These are phyloP conservation scores for Blennius ocellaris DNA, from an alignment of 2,113 vertebrate genomes.

Conservation along the genomic window DNA sequence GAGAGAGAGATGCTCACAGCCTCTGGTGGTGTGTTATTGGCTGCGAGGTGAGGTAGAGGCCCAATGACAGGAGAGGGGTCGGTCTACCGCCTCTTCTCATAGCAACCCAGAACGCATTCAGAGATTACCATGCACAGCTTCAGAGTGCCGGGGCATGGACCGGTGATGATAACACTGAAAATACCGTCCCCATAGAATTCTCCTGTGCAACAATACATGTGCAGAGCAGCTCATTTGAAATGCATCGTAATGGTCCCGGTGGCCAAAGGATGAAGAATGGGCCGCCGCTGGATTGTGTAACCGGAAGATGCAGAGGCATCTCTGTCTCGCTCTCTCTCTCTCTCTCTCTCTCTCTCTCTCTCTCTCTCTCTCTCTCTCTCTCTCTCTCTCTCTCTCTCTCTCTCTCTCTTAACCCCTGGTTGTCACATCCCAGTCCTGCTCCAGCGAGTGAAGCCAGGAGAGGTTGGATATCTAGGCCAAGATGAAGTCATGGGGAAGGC, in stretches of 20 bases:
- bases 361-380: too few species aligned
- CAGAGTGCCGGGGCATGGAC: conserved; percentile 11
- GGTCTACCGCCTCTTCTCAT: conserved; percentile 68
- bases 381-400: too few species aligned
- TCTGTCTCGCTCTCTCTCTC: too few species aligned
- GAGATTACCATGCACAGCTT: conserved; percentile 37
- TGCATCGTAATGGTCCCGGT: not conserved
- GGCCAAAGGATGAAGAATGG: not conserved
- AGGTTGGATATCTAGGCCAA: conserved; percentile 9
- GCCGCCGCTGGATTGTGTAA: not conserved
- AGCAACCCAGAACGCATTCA: conserved; percentile 68
- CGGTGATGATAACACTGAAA: conserved; percentile 25
- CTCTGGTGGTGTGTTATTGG: conserved; percentile 62
- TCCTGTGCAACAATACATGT: not conserved
- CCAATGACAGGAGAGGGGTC: conserved; percentile 64
- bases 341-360: not conserved
- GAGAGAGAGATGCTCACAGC: conserved; percentile 29
- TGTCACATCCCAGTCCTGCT: conserved; percentile 17
- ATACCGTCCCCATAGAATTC: not conserved
- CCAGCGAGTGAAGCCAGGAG: conserved; percentile 1
- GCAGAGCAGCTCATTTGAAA: conserved; percentile 6
- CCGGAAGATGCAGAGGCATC: conserved; percentile 15
- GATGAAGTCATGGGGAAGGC: conserved; percentile 31
- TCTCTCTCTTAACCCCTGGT: conserved; percentile 24
- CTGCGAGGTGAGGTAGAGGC: conserved; percentile 25